Conservation (phyloP, 2,113 vertebrate genomes). For the Cricetomys ansorgei region DNA sequence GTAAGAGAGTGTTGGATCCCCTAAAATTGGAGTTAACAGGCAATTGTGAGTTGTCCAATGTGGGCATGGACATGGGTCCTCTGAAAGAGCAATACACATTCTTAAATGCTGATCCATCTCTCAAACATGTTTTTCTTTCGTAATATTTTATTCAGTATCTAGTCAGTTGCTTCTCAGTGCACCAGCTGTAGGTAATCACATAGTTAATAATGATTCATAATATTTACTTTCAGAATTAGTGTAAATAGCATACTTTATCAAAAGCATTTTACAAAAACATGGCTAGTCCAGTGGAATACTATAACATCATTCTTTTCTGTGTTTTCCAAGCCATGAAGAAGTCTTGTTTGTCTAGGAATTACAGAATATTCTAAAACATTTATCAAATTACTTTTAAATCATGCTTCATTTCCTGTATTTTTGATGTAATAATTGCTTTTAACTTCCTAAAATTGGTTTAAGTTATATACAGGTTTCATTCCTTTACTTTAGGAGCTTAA, state of each 20-base stretch:
- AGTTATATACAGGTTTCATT: neutral
- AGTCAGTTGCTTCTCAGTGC: neutral
- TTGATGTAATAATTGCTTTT: neutral
- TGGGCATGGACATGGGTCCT: neutral
- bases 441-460: neutral
- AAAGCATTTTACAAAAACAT: neutral
- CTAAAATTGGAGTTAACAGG: neutral
- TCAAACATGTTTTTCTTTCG: neutral
- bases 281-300: neutral
- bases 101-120: neutral
- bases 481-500: neutral
- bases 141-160: neutral
- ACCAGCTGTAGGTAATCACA: neutral
- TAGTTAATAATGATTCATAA: neutral
- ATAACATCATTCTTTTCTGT: neutral
- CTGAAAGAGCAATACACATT: neutral
- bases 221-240: neutral
- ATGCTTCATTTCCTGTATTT: neutral
- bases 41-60: neutral
- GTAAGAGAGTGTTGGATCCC: neutral
- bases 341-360: neutral
- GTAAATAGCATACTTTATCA: neutral
- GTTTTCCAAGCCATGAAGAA: neutral
- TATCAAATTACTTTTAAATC: neutral
- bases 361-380: neutral